These are phyloP conservation scores for Crotophaga sulcirostris DNA, from an alignment of 2,113 vertebrate genomes.

Conservation along the genomic window DNA sequence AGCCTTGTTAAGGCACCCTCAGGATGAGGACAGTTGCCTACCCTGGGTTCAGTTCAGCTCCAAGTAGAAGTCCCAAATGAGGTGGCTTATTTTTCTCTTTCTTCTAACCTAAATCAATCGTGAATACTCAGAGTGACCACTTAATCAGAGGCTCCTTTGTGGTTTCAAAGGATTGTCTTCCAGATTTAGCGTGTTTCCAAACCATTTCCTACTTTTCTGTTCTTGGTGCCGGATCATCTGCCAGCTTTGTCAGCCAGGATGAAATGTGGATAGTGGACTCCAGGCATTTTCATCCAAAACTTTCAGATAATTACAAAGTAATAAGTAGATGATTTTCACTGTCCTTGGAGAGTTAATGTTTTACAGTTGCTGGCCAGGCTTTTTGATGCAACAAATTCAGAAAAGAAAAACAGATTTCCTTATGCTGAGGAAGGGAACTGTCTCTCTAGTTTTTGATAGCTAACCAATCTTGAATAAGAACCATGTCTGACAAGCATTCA, in stretches of 20 bases:
- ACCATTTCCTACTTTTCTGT: slow-evolving; percentile 36
- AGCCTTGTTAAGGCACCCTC: neutral
- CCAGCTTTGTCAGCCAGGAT: slow-evolving; percentile 63
- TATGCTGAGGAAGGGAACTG: neutral
- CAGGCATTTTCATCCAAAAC: slow-evolving; percentile 41
- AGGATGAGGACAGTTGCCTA: neutral
- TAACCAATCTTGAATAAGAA: neutral
- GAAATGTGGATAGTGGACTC: slow-evolving; percentile 29
- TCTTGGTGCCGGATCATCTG: slow-evolving; percentile 23
- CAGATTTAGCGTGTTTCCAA: slow-evolving; percentile 48
- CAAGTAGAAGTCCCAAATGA: neutral
- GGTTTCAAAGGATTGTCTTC: slow-evolving; percentile 35
- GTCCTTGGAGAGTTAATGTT: slow-evolving; percentile 45
- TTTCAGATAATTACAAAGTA: slow-evolving; percentile 64
- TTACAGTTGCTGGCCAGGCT: slow-evolving; percentile 21
- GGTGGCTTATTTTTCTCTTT: slow-evolving; percentile 9
- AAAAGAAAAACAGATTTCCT: slow-evolving; percentile 56
- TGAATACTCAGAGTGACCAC: neutral
- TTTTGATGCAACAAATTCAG: slow-evolving; percentile 9
- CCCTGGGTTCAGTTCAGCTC: neutral
- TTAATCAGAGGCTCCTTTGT: slow-evolving; percentile 47
- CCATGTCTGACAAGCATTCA: neutral
- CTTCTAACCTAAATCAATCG: slow-evolving; percentile 20
- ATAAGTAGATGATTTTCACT: slow-evolving; percentile 48
- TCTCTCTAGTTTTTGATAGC: neutral